These are phyloP conservation scores for Varecia variegata DNA, from an alignment of 2,797 vertebrate species.

Conservation along the genomic window DNA sequence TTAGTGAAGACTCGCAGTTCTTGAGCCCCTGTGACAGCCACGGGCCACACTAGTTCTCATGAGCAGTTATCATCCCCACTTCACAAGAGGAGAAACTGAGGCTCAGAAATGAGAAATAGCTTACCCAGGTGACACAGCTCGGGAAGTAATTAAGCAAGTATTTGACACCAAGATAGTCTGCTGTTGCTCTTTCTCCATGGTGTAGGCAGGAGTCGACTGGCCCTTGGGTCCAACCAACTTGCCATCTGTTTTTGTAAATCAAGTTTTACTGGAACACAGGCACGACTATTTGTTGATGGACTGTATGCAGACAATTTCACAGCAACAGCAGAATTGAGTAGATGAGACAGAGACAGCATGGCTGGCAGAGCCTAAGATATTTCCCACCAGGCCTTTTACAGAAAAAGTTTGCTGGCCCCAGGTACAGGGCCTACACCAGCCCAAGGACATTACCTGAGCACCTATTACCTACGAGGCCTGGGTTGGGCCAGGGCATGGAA, in stretches of 20 bases:
- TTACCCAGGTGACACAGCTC: not conserved
- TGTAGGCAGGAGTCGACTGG: not conserved
- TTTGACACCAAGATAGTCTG: not conserved
- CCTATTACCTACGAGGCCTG: not conserved
- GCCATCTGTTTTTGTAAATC: not conserved
- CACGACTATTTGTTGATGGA: not conserved
- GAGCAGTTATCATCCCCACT: not conserved
- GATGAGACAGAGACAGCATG: not conserved
- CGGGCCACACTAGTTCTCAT: not conserved
- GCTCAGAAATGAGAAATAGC: not conserved
- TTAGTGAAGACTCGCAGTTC: not conserved
- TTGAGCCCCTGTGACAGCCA: rapidly evolving
- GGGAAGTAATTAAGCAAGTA: not conserved
- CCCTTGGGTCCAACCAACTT: not conserved
- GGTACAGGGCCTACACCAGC: not conserved
- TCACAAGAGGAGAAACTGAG: not conserved
- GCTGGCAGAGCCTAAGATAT: not conserved
- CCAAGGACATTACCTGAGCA: not conserved
- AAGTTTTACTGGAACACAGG: not conserved
- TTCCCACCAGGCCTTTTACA: not conserved
- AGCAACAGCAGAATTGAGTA: not conserved
- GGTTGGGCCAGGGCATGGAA: not conserved
- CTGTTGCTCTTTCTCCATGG: not conserved
- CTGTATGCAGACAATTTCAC: not conserved
- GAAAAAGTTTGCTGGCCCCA: not conserved